Conservation (phyloP, 2,113 vertebrate species). For the Mustelus asterias region DNA sequence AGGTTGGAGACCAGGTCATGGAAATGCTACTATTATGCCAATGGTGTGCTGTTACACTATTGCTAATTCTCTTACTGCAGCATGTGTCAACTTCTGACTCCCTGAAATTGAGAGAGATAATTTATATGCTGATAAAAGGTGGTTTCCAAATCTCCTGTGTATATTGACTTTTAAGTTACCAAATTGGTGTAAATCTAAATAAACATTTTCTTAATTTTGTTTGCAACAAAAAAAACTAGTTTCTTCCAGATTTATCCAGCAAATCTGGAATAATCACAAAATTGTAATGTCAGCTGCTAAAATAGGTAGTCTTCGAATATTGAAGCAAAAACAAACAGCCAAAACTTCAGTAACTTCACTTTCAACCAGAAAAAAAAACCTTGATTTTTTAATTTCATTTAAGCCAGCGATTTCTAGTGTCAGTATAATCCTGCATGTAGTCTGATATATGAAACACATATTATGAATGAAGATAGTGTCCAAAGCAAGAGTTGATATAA, state of each 20-base stretch:
- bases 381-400: neutral
- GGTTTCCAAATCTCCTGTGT: neutral
- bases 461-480: neutral
- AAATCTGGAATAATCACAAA: neutral
- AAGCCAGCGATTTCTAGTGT: neutral
- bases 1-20: neutral
- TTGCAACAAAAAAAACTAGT: neutral
- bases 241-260: neutral
- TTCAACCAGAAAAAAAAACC: neutral
- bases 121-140: neutral
- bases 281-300: neutral
- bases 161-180: neutral
- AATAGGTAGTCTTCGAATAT: neutral
- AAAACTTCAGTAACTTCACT: constrained; percentile 28
- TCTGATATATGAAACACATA: neutral
- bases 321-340: constrained; percentile 26
- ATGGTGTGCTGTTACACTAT: neutral
- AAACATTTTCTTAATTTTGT: neutral
- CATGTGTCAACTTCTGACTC: neutral
- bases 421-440: neutral
- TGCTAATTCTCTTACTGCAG: neutral
- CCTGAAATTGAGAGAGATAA: neutral
- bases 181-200: neutral
- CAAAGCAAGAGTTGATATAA: too few relatives aligned
- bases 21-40: neutral